Percentiles rank a stretch among this genome's conserved stretches.
These are phyloP conservation scores for Onthophagus sagittarius DNA, from an alignment of 2,888 invertebrate species.

Conservation along the genomic window DNA sequence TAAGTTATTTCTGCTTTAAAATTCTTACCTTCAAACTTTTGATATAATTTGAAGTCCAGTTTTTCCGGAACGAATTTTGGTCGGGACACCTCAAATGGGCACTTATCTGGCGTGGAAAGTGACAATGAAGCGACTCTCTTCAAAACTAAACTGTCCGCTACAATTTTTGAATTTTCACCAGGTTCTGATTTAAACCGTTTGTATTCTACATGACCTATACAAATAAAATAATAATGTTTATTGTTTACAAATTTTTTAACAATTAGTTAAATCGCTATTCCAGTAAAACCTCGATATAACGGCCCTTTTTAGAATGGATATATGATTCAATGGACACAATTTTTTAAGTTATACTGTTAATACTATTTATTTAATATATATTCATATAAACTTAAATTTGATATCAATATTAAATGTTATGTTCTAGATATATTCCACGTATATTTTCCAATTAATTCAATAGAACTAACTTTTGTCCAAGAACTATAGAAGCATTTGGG, in stretches of 20 bases:
- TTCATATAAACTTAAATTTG: too few species aligned
- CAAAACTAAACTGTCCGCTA: slow-evolving; percentile 69
- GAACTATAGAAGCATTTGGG: too few species aligned
- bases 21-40: slow-evolving; percentile 86
- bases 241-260: not conserved
- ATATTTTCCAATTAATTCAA: too few species aligned
- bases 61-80: slow-evolving; percentile 82
- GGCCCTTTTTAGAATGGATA: too few species aligned
- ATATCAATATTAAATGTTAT: too few species aligned
- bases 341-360: too few species aligned
- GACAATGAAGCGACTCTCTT: slow-evolving; percentile 83
- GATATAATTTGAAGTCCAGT: slow-evolving; percentile 79
- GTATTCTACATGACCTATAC: slow-evolving; percentile 32
- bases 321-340: too few species aligned
- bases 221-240: not conserved
- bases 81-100: slow-evolving; percentile 62
- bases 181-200: slow-evolving; percentile 46
- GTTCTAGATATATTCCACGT: too few species aligned
- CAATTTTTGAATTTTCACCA: slow-evolving; percentile 48
- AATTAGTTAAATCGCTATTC: too few species aligned
- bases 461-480: too few species aligned
- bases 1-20: not conserved
- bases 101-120: slow-evolving; percentile 56
- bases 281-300: too few species aligned
- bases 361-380: too few species aligned